Conservation (phyloP, 2,113 vertebrate genomes). For the Gallinago paraguaiae region DNA sequence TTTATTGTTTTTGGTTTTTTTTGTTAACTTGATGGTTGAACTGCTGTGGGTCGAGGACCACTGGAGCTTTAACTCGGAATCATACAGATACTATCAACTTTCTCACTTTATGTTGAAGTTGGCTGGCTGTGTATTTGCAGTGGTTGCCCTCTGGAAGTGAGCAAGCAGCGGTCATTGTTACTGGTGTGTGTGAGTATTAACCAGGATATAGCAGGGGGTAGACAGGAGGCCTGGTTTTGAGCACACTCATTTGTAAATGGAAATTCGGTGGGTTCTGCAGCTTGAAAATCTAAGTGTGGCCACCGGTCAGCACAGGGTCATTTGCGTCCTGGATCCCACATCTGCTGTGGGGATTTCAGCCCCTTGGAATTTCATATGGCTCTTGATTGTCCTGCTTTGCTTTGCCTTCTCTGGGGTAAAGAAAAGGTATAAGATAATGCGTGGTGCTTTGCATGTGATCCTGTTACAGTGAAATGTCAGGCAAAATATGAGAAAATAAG, state of each 20-base stretch:
- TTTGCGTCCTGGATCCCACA: neutral
- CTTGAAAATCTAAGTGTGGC: neutral
- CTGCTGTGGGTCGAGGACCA: neutral
- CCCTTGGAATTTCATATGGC: neutral
- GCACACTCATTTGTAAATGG: too few relatives aligned
- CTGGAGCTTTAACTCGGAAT: neutral
- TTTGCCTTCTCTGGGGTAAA: neutral
- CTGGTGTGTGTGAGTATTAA: neutral
- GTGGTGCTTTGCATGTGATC: neutral
- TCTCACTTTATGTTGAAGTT: neutral
- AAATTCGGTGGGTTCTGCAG: neutral
- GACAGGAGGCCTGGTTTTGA: neutral
- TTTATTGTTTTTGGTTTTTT: neutral
- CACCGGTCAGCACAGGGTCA: neutral
- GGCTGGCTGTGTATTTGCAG: neutral
- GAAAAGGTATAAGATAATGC: too few relatives aligned
- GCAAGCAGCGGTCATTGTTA: fast-evolving
- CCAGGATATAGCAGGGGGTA: neutral
- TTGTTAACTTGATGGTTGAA: neutral
- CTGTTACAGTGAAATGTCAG: neutral
- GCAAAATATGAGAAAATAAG: neutral
- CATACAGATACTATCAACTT: neutral
- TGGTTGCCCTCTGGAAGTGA: neutral
- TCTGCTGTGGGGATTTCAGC: neutral
- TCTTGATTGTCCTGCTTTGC: neutral